phyloP scores from a whole-genome alignment of 1,140 invertebrate genomes.

The Diachasma alloeum region DNA sequence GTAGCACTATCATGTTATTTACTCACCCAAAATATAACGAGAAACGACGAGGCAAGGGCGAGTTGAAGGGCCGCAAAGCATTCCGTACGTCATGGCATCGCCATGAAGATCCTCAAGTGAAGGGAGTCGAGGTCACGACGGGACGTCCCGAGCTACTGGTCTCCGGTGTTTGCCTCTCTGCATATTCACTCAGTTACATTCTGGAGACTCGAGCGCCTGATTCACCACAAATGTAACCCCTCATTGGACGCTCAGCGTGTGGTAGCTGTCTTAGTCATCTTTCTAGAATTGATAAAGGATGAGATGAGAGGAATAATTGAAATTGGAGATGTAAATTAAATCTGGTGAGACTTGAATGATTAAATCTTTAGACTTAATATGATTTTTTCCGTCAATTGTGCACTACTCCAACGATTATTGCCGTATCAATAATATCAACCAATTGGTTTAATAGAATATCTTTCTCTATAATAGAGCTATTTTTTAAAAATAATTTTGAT shows the following conservation, averaged over 20 bases:
- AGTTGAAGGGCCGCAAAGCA: slow-evolving; percentile 5
- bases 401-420: too few relatives aligned
- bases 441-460: too few relatives aligned
- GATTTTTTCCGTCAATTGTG: neutral
- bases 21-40: slow-evolving; percentile 1
- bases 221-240: neutral
- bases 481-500: too few relatives aligned
- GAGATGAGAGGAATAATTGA: neutral
- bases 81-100: neutral
- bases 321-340: neutral
- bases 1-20: slow-evolving; percentile 6
- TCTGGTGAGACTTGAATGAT: neutral
- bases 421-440: too few relatives aligned
- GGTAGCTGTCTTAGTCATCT: neutral
- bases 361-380: neutral
- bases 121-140: slow-evolving; percentile 1
- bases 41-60: slow-evolving; percentile 7
- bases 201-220: neutral
- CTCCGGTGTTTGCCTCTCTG: slow-evolving; percentile 5
- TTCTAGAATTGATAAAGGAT: neutral
- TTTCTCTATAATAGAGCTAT: too few relatives aligned
- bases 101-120: neutral
- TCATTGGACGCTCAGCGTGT: neutral
- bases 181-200: slow-evolving; percentile 1
- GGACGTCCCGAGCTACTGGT: slow-evolving; percentile 1